Evolutionary conservation across 2,888 invertebrate species (phyloP).

Genomic region (Mylabris sibirica): DNA sequence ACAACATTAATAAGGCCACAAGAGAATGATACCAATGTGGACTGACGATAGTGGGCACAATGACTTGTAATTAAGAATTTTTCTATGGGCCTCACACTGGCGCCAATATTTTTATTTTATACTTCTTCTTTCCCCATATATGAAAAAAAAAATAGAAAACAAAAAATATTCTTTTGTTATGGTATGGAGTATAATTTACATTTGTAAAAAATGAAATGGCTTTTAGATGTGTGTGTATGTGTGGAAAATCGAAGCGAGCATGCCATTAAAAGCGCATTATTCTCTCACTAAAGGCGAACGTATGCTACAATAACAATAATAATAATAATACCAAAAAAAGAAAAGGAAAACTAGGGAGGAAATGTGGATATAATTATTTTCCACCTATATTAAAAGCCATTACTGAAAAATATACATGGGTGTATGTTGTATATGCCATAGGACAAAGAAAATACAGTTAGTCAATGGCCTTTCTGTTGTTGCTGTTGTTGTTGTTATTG

Average conservation of each 20-base stretch:
- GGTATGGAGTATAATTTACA: conserved; percentile 2
- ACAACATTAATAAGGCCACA: background rate
- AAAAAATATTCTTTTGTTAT: background rate
- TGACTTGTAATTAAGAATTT: conserved; percentile 4
- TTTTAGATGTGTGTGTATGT: background rate
- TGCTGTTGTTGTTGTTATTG: no score
- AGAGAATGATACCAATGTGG: background rate
- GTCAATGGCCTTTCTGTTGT: conserved; percentile 1
- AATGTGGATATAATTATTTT: conserved; percentile 11
- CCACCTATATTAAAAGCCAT: conserved; percentile 3
- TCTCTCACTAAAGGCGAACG: background rate
- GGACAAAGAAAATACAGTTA: conserved; percentile 1
- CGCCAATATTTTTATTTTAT: background rate
- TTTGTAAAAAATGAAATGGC: conserved; percentile 1
- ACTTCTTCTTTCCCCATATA: background rate
- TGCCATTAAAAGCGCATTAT: conserved; percentile 14
- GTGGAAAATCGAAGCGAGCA: conserved; percentile 6
- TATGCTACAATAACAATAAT: no score
- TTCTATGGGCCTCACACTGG: background rate
- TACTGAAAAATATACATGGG: background rate
- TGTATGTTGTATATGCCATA: background rate
- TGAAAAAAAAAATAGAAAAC: background rate
- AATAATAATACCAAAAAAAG: background rate
- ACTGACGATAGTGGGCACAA: background rate
- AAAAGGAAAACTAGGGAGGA: background rate